Conservation (phyloP, 2,888 invertebrate species). For the Microctonus aethiopoides region DNA sequence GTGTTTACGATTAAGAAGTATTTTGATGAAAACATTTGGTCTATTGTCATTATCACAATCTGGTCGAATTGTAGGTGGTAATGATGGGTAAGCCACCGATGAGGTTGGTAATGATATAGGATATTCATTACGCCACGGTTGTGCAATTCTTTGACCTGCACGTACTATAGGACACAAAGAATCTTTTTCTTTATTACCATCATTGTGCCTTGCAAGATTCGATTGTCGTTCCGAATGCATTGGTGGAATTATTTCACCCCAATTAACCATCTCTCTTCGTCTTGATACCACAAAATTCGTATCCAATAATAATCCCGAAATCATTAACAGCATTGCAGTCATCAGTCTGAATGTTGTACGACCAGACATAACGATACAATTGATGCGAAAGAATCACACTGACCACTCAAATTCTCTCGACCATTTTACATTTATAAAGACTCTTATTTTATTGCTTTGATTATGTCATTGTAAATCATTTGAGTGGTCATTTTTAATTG, state of each 20-base stretch:
- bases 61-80: too few relatives aligned
- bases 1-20: slow-evolving; percentile 21
- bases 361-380: neutral
- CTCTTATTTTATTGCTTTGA: neutral
- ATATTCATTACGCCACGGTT: slow-evolving; percentile 19
- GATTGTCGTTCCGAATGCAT: neutral
- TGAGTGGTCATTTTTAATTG: neutral
- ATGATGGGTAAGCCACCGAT: too few relatives aligned
- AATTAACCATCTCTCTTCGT: neutral
- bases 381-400: neutral
- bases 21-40: slow-evolving; percentile 21
- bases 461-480: slow-evolving; percentile 2
- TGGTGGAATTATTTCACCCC: neutral
- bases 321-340: neutral
- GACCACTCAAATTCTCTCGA: too few relatives aligned
- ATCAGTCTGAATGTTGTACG: neutral
- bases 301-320: neutral
- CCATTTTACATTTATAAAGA: neutral
- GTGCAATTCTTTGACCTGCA: slow-evolving; percentile 9
- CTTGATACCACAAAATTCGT: neutral
- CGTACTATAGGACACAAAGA: slow-evolving; percentile 9
- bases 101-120: neutral
- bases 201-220: neutral
- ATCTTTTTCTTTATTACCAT: neutral
- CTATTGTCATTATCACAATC: slow-evolving; percentile 13